These are phyloP conservation scores for Brachyrhaphis roseni DNA, from an alignment of 2,797 vertebrate species.

Conservation along the genomic window DNA sequence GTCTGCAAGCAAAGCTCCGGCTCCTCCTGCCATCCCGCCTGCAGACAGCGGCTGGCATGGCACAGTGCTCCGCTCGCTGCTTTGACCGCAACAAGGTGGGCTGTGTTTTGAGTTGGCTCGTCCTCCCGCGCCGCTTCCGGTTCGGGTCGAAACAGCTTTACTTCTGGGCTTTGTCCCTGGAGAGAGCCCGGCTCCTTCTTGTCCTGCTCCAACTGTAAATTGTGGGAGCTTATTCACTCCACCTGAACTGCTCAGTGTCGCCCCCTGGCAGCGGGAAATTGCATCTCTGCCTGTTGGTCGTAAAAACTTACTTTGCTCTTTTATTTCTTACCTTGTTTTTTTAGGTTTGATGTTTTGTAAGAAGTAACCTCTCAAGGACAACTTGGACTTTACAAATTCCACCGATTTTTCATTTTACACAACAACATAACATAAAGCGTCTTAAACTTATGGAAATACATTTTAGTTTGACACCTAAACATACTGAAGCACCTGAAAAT, in stretches of 20 bases:
- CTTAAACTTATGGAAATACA: neutral
- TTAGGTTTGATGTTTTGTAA: neutral
- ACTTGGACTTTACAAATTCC: neutral
- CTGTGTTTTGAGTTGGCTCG: neutral
- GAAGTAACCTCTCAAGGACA: neutral
- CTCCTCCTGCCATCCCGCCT: constrained; percentile 40
- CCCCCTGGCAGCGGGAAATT: constrained; percentile 51
- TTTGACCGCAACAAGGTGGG: neutral
- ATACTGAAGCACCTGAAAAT: neutral
- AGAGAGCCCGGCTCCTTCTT: constrained; percentile 15
- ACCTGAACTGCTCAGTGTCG: constrained; percentile 57
- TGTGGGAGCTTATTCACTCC: constrained; percentile 41
- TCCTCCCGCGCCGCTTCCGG: neutral
- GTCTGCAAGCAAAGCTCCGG: constrained; percentile 18
- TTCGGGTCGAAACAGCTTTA: constrained; percentile 1
- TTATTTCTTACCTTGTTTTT: neutral
- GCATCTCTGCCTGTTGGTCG: neutral
- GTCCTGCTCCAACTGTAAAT: constrained; percentile 8
- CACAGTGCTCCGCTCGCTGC: constrained; percentile 10
- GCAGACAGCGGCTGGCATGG: constrained; percentile 38
- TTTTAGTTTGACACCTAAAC: neutral
- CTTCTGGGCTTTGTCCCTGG: constrained; percentile 5
- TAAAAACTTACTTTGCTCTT: neutral
- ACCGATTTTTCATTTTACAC: neutral
- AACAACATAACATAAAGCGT: neutral